These are phyloP conservation scores for Centropus unirufus DNA, from an alignment of 2,113 vertebrate species.

Conservation along the genomic window DNA sequence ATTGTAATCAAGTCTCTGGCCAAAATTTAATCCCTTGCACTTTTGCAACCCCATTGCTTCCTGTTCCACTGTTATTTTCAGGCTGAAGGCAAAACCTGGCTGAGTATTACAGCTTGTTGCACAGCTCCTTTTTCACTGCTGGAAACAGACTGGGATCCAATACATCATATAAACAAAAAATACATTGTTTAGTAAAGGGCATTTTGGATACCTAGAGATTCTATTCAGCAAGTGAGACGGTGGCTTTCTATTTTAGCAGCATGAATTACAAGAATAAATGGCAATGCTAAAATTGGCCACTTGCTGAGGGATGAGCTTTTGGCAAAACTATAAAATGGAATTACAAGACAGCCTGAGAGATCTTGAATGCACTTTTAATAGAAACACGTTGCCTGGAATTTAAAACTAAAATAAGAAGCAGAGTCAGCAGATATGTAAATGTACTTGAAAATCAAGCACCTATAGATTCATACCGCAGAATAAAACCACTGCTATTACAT, in stretches of 20 bases:
- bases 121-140: not conserved
- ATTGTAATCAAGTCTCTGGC: slow-evolving; percentile 15
- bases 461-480: not conserved
- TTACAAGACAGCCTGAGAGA: not conserved
- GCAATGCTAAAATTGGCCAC: not conserved
- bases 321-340: not conserved
- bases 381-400: not conserved
- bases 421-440: not conserved
- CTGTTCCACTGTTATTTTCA: not conserved
- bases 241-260: not conserved
- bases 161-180: not conserved
- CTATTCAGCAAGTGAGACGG: not conserved
- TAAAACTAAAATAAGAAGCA: not conserved
- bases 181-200: not conserved
- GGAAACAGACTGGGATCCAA: not conserved
- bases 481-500: not conserved
- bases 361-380: not conserved
- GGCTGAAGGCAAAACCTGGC: slow-evolving; percentile 58
- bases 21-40: slow-evolving; percentile 50
- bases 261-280: not conserved
- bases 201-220: not conserved
- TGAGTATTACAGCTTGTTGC: not conserved
- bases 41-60: slow-evolving; percentile 56
- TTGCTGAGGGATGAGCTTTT: not conserved
- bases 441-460: not conserved